Evolutionary conservation across 1,140 invertebrate genomes (phyloP), one percentile per base, ranked within the genome.

Genomic region (Capitella teleta): DNA sequence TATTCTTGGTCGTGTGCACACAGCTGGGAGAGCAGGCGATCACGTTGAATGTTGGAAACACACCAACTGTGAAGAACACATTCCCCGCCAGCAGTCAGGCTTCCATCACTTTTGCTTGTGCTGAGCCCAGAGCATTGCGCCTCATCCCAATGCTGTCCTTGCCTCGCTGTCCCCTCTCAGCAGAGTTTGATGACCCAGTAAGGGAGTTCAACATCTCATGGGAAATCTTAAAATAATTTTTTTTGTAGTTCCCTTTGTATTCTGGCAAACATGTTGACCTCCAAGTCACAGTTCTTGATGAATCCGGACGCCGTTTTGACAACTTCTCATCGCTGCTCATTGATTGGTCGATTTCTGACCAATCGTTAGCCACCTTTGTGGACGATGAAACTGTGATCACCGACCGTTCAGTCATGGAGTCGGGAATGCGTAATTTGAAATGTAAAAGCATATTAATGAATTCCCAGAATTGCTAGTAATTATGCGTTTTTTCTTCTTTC

Each of bases 111-210:
- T 44, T 44, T 44, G 42, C 25, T 3, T 44, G 42, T 49, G 32
- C 10, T 10, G 19, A 25, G n/a, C 47, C 47, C 8, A 36, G 40
- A 23, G 36, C 24, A 18, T 37, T 49, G 21, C 21, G 30, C 4
- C 47, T 49, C 18, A 24, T 49, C 19, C 47, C 47, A 24, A n/a
- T n/a, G 18, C 21, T 49, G 19, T 21, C n/a, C 14, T 37, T 49
- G 18, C 47, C 47, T 3, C 47, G 34, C 8, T 49, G 47, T n/a
- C 47, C 47, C 30, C 18, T 49, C 25, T 19, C 30, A n/a, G 14
- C 36, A 16, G 47, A 49, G 19, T 49, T 24, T 49, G 47, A 49
- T 16, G 47, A 49, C 28, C 47, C 47, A 4, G 47, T 49, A 49
- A 10, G 43, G 12, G 12, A 12, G 10, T 34, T 40, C 38, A 16